Percentiles rank a stretch among this genome's conserved stretches.
Conservation (phyloP, 2,797 vertebrate species). For the Gymnopithys bicolor region DNA sequence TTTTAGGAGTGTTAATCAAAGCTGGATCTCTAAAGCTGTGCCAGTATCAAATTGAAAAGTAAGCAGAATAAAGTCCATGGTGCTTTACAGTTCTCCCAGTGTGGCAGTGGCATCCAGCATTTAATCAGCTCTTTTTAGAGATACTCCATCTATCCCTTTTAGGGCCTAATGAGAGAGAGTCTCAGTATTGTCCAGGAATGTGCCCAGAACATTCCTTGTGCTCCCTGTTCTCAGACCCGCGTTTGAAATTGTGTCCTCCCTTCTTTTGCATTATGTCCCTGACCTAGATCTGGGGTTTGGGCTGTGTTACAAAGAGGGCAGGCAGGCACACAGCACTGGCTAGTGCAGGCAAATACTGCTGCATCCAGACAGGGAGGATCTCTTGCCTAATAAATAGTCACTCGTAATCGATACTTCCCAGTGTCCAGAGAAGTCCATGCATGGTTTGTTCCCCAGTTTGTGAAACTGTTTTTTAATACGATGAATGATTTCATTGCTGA, state of each 20-base stretch:
- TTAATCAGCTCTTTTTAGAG: conserved; percentile 26
- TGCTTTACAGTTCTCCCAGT: background rate
- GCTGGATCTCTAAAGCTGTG: background rate
- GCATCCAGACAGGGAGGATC: background rate
- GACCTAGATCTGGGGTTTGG: background rate
- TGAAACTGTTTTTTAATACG: background rate
- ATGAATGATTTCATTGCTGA: background rate
- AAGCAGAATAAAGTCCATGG: conserved; percentile 29
- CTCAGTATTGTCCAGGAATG: background rate
- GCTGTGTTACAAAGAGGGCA: background rate
- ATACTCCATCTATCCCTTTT: background rate
- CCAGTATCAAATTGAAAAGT: conserved; percentile 9
- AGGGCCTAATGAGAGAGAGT: background rate
- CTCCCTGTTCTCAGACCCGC: background rate
- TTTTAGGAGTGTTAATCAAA: background rate
- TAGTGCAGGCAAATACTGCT: background rate
- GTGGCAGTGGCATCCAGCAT: background rate
- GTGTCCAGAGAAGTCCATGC: background rate
- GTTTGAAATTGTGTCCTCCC: background rate
- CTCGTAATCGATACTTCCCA: background rate
- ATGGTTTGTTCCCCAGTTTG: background rate
- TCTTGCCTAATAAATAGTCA: background rate
- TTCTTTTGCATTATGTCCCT: background rate
- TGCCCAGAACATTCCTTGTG: background rate
- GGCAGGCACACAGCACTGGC: no score